Evolutionary conservation across 2,797 vertebrate genomes (phyloP), one percentile per base, ranked within the genome.

Genomic region (Manis crassicaudata): DNA sequence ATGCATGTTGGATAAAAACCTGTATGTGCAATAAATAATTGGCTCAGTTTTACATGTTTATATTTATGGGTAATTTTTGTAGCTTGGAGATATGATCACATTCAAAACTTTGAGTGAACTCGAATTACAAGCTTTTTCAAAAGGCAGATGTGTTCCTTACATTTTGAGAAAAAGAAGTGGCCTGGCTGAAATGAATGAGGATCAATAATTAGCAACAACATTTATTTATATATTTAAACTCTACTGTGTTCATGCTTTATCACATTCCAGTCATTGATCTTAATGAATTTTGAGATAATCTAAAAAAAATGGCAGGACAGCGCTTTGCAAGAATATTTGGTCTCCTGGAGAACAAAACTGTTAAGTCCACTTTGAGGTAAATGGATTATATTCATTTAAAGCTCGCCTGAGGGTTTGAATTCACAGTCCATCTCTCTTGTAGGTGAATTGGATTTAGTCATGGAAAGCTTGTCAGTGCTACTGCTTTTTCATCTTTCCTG

Each of bases 261-360:
- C 43, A 91, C 29, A 80, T 40, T 96, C 62, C 56, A 86, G 0
- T 97, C 75, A 97, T 97, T 46, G 5, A 60, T 97, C 89, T 96
- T 96, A 87, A 95, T 32, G 3, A 62, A 95, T 95, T 96, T 96
- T 92, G 46, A 32, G 9, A 83, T 92, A 91, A 40, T 85, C 25
- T 32, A 95, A 95, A 91, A 97, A 46, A 94, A 86, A 73, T 7
- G 9, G 43, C 25, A 96, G 32, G 27, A 60, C 2, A 81, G 37
- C 72, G 86, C 40, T 97, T 92, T 70, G 32, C 32, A 96, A 97
- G 90, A 97, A 68, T 92, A 0, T 87, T 93, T 81, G 32, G 4
- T 90, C 7, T 96, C 58, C 72, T 94, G 14, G 63, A 85, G 77
- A 97, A 96, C 2, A 40, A 65, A 80, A 32, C 6, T 87, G 6